Conservation (phyloP, 2,888 invertebrate genomes). For the Cephalotes varians region DNA sequence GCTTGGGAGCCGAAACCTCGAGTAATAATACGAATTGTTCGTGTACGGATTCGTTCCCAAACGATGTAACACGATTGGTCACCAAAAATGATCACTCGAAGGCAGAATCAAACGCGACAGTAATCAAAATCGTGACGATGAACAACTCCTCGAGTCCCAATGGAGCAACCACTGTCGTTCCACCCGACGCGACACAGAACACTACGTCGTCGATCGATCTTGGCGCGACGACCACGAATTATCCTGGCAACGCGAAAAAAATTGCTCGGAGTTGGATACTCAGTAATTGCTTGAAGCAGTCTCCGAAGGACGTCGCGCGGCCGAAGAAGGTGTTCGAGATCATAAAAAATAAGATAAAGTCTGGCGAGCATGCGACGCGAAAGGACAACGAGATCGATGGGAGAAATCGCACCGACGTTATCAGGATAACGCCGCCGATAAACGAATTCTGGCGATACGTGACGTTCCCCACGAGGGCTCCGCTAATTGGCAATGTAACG, state of each 20-base stretch:
- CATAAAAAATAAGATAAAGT: not conserved
- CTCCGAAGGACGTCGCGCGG: conserved; percentile 1
- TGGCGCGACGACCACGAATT: not conserved
- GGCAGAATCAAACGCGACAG: not conserved
- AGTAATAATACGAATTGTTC: not conserved
- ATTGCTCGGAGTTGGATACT: not conserved
- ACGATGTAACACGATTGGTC: not conserved
- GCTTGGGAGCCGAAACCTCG: not conserved
- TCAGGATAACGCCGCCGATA: conserved; percentile 2
- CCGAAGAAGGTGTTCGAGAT: not conserved
- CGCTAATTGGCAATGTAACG: not conserved
- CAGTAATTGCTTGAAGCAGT: conserved; percentile 22
- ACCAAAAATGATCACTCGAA: not conserved
- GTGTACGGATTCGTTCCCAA: not conserved
- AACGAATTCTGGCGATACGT: conserved; percentile 52
- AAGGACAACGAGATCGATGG: conserved; percentile 16
- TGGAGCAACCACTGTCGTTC: not conserved
- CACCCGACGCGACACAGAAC: not conserved
- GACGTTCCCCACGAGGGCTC: not conserved
- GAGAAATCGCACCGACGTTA: not conserved
- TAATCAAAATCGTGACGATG: not conserved
- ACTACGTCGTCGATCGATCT: conserved; percentile 1
- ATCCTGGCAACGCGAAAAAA: not conserved
- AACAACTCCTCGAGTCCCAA: not conserved
- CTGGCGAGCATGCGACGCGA: not conserved